phyloP scores from a whole-genome alignment of 92 coral and sea anemone genomes.

The Porites divaricata region DNA sequence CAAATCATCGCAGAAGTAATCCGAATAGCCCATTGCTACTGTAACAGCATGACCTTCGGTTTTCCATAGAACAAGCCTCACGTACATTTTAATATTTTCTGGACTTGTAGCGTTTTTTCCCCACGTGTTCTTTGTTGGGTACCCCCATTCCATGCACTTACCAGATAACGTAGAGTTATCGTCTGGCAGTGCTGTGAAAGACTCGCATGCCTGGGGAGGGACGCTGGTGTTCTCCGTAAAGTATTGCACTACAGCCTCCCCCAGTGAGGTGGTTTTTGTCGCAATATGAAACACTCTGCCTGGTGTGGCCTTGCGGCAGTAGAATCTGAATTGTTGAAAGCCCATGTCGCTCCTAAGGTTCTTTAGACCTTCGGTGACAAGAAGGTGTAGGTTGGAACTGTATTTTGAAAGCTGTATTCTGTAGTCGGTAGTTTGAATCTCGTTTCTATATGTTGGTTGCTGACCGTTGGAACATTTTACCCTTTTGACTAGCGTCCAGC shows the following conservation, averaged over 20 bases:
- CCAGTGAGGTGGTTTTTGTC: neutral
- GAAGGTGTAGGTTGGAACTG: neutral
- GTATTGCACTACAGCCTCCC: conserved; percentile 17
- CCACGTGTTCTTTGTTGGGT: neutral
- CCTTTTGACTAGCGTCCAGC: conserved; percentile 16
- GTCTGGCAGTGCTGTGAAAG: conserved; percentile 15
- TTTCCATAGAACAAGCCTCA: neutral
- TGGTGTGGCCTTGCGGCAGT: neutral
- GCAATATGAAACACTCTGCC: conserved; percentile 9
- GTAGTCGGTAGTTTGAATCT: neutral
- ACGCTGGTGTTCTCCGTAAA: neutral
- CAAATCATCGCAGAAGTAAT: conserved; percentile 14
- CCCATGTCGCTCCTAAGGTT: neutral
- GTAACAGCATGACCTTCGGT: neutral
- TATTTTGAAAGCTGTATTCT: conserved; percentile 2
- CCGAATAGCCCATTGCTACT: neutral
- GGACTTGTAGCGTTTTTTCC: neutral
- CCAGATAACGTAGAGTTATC: conserved; percentile 12
- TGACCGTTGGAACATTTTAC: neutral
- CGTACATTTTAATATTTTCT: neutral
- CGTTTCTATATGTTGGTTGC: neutral
- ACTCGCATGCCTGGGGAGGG: conserved; percentile 33
- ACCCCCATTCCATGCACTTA: conserved; percentile 13
- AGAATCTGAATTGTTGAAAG: conserved; percentile 7
- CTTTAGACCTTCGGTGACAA: neutral